A percentile compares a stretch with the other conserved stretches of the same genome.
phyloP scores from a whole-genome alignment of 2,113 vertebrate genomes.

The Cynoglossus semilaevis region DNA sequence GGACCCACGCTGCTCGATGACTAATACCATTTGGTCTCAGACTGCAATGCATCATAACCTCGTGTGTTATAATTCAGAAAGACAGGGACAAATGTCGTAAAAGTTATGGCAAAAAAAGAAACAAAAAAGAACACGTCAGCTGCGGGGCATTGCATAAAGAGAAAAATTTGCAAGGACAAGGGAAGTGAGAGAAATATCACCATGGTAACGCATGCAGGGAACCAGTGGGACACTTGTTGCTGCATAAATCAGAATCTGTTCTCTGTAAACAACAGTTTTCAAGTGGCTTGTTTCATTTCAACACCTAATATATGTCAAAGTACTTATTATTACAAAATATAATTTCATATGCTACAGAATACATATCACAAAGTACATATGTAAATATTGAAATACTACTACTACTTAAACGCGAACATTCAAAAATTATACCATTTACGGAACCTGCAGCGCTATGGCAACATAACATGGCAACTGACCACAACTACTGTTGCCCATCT shows the following conservation, averaged over 20 bases:
- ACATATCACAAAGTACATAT: no score
- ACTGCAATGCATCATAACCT: constrained; percentile 29
- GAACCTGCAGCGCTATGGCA: background rate
- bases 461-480: background rate
- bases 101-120: constrained; percentile 18
- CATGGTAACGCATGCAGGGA: constrained; percentile 57
- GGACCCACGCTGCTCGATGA: constrained; percentile 43
- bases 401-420: no score
- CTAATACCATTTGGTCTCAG: constrained; percentile 31
- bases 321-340: no score
- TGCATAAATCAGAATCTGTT: constrained; percentile 8
- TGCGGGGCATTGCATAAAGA: constrained; percentile 61
- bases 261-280: background rate
- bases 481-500: background rate
- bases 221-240: constrained; percentile 35
- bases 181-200: constrained; percentile 59
- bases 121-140: constrained; percentile 47
- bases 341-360: no score
- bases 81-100: constrained; percentile 46
- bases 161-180: constrained; percentile 28
- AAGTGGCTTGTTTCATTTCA: background rate
- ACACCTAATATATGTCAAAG: background rate
- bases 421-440: no score
- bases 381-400: no score
- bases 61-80: constrained; percentile 57